Conservation (phyloP, 2,113 vertebrate species). For the Cromileptes altivelis region DNA sequence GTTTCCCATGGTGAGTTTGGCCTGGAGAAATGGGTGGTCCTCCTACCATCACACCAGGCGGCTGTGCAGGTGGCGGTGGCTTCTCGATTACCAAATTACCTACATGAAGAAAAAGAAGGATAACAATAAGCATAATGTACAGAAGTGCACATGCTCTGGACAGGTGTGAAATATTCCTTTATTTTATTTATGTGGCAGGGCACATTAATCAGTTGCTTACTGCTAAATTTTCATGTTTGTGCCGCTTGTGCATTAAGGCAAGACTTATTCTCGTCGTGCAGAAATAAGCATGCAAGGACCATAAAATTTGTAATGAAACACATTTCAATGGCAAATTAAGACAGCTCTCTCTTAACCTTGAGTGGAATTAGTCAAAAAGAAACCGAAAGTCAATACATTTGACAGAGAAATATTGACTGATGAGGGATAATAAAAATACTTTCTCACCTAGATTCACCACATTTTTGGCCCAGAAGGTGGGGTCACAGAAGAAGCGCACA, state of each 20-base stretch:
- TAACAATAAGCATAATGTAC: not conserved
- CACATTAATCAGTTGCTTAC: not conserved
- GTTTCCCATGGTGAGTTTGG: conserved; percentile 90
- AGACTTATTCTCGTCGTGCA: not conserved
- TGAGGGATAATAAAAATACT: not conserved
- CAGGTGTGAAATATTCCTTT: not conserved
- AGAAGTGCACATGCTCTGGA: not conserved
- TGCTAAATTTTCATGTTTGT: not conserved
- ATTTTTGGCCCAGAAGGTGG: conserved; percentile 99
- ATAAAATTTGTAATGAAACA: not conserved
- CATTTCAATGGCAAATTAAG: not conserved
- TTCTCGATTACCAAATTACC: conserved; percentile 98
- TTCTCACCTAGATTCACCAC: conserved; percentile 96
- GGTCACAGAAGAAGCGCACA: conserved; percentile 97
- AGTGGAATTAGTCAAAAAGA: not conserved
- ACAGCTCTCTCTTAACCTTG: not conserved
- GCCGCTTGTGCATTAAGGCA: not conserved
- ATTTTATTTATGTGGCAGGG: not conserved
- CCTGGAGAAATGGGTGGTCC: conserved; percentile 91
- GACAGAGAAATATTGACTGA: not conserved
- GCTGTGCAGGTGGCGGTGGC: conserved; percentile 89
- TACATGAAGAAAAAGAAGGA: conserved; percentile 64
- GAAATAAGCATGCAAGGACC: not conserved
- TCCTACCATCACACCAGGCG: conserved; percentile 90
- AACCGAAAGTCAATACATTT: not conserved